Evolutionary conservation across 1,140 invertebrate genomes (phyloP).

Genomic region (Cardiocondyla obscurior): DNA sequence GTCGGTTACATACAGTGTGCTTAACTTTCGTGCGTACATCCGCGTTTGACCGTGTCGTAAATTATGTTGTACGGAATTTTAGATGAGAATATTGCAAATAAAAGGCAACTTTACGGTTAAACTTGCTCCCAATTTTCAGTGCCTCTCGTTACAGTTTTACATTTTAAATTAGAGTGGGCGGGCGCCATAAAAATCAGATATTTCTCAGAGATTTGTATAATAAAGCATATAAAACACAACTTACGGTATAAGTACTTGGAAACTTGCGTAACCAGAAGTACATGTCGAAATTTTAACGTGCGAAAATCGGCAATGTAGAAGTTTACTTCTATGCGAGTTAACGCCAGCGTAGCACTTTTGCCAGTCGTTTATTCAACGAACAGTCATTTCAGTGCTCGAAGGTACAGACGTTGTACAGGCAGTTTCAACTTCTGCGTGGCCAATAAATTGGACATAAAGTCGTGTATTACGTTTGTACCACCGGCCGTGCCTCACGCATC

Average conservation of each 20-base stretch:
- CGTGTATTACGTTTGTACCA: conserved; percentile 20
- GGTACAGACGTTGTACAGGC: conserved; percentile 31
- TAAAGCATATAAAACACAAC: background rate
- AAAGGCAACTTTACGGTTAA: background rate
- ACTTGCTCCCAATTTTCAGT: background rate
- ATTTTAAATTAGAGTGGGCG: background rate
- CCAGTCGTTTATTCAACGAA: conserved; percentile 52
- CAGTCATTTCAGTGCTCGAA: conserved; percentile 32
- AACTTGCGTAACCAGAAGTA: background rate
- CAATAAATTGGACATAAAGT: conserved; percentile 64
- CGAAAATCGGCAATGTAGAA: conserved; percentile 26
- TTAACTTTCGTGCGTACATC: background rate
- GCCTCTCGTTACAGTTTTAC: background rate
- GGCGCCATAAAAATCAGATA: background rate
- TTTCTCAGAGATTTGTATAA: background rate
- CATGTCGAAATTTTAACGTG: conserved; percentile 26
- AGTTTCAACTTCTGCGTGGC: conserved; percentile 50
- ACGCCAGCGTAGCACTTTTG: conserved; percentile 9
- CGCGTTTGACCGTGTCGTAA: too few relatives aligned
- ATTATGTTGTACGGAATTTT: background rate
- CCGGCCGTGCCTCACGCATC: conserved; percentile 42
- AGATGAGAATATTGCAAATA: background rate
- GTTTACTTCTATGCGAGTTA: conserved; percentile 18
- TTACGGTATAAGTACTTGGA: background rate
- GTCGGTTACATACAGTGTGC: background rate